phyloP scores from a whole-genome alignment of 2,797 vertebrate species.

The Otolemur crassicaudatus region DNA sequence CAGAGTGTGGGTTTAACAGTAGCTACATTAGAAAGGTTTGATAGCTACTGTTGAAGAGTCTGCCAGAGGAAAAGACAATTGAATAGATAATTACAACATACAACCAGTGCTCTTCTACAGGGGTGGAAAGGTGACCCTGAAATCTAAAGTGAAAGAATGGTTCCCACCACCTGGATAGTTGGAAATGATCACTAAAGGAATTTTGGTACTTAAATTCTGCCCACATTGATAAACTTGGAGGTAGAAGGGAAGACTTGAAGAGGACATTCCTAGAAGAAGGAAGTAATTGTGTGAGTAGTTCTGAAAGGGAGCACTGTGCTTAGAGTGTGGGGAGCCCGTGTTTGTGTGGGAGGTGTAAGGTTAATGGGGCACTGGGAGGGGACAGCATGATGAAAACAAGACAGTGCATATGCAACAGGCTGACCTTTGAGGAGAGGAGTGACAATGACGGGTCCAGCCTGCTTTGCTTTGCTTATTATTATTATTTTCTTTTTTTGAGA shows the following conservation, averaged over 20 bases:
- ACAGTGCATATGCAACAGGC: not conserved
- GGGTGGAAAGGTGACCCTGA: not conserved
- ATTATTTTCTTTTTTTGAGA: not conserved
- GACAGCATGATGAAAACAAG: not conserved
- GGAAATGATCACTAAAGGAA: not conserved
- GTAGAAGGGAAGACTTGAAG: not conserved
- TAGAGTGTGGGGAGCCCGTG: not conserved
- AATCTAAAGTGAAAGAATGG: not conserved
- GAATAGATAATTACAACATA: not conserved
- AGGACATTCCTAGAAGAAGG: not conserved
- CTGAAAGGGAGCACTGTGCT: not conserved
- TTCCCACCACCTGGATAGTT: not conserved
- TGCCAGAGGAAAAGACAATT: not conserved
- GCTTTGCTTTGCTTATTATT: not conserved
- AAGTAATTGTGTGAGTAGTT: not conserved
- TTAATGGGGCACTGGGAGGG: not conserved
- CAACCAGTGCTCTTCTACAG: not conserved
- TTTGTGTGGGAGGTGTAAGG: not conserved
- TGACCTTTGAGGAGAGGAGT: not conserved
- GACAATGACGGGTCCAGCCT: not conserved
- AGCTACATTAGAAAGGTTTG: not conserved
- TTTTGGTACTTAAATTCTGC: not conserved
- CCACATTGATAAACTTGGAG: conserved; percentile 37
- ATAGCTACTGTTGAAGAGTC: not conserved
- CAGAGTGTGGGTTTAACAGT: not conserved